phyloP scores from a whole-genome alignment of 2,888 invertebrate species.

The Hoplodrina ambigua region DNA sequence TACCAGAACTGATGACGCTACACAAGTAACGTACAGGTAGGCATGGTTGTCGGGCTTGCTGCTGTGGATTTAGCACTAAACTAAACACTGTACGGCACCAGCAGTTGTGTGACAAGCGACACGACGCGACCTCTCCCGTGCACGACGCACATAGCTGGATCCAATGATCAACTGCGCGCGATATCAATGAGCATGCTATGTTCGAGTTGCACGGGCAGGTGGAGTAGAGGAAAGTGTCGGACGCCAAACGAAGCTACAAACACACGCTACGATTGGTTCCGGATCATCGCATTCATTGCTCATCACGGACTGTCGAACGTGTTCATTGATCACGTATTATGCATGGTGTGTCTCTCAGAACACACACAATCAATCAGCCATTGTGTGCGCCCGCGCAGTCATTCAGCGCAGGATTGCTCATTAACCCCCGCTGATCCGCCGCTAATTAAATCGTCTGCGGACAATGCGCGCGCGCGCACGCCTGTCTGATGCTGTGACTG shows the following conservation, averaged over 20 bases:
- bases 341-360: slow-evolving; percentile 30
- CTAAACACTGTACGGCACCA: too few relatives aligned
- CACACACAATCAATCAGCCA: slow-evolving; percentile 61
- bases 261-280: slow-evolving; percentile 21
- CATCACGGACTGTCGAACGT: slow-evolving; percentile 14
- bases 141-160: too few relatives aligned
- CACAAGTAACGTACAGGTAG: background rate
- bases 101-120: too few relatives aligned
- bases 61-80: too few relatives aligned
- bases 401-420: slow-evolving; percentile 58
- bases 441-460: slow-evolving; percentile 62
- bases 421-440: slow-evolving; percentile 57
- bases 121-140: too few relatives aligned
- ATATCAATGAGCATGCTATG: background rate
- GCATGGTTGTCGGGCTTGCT: background rate
- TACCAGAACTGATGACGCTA: too few relatives aligned
- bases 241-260: slow-evolving; percentile 16
- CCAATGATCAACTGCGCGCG: too few relatives aligned
- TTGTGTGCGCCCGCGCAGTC: slow-evolving; percentile 56
- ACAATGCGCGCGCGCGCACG: slow-evolving; percentile 56
- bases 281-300: slow-evolving; percentile 16
- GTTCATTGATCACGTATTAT: slow-evolving; percentile 44
- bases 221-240: background rate
- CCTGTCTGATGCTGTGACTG: slow-evolving; percentile 53
- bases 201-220: background rate